Percentiles rank a stretch among this genome's conserved stretches.
Evolutionary conservation across 2,888 invertebrate genomes (phyloP).

Genomic region (Sphaeridia pumilis): DNA sequence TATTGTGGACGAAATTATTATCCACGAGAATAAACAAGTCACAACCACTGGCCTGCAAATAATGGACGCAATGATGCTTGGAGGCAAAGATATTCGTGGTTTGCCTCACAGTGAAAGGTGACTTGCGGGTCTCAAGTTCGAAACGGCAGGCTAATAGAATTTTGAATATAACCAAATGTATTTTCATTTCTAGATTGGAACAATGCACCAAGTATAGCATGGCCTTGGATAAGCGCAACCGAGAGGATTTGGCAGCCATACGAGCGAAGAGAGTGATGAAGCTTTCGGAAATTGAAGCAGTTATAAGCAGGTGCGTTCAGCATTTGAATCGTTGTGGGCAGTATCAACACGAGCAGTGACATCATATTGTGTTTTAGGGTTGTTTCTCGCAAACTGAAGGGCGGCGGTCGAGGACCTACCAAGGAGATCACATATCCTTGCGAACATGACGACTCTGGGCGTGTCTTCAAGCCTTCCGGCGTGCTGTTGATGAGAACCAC

Average conservation of each 20-base stretch:
- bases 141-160: no score
- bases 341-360: no score
- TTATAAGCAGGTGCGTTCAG: no score
- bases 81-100: constrained; percentile 53
- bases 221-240: constrained; percentile 54
- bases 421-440: constrained; percentile 14
- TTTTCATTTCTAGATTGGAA: constrained; percentile 40
- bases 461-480: constrained; percentile 24
- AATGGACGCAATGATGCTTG: constrained; percentile 64
- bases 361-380: neutral
- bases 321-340: no score
- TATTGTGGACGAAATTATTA: constrained; percentile 54
- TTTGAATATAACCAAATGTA: constrained; percentile 2
- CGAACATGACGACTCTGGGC: constrained; percentile 8
- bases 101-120: constrained; percentile 54
- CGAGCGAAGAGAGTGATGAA: constrained; percentile 49
- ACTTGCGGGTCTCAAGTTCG: constrained; percentile 2
- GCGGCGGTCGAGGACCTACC: constrained; percentile 19
- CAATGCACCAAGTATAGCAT: constrained; percentile 55
- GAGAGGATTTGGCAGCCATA: constrained; percentile 45
- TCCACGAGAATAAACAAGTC: constrained; percentile 47
- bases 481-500: constrained; percentile 24
- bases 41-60: constrained; percentile 56
- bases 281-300: constrained; percentile 45
- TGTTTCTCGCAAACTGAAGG: constrained; percentile 1